Conservation (phyloP, 2,113 vertebrate genomes). For the Talpa occidentalis region DNA sequence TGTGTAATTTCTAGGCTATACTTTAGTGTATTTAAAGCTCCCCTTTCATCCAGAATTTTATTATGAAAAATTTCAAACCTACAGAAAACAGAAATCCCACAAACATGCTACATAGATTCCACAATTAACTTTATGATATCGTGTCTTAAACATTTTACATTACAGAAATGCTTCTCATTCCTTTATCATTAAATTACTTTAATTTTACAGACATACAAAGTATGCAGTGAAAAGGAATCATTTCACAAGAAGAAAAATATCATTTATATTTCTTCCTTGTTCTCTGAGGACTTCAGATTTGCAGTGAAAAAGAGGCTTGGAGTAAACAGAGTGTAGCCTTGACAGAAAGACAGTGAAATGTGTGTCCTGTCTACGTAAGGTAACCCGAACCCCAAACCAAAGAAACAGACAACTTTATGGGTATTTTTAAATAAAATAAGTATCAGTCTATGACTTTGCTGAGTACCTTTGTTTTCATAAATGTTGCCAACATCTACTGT, state of each 20-base stretch:
- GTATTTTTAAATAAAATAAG: background rate
- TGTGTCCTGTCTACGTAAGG: background rate
- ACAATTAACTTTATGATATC: background rate
- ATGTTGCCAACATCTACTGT: background rate
- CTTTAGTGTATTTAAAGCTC: background rate
- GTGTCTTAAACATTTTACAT: background rate
- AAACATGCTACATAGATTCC: background rate
- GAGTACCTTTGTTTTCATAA: background rate
- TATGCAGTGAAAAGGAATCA: background rate
- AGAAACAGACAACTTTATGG: background rate
- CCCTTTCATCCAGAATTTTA: background rate
- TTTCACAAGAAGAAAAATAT: background rate
- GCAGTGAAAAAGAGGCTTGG: background rate
- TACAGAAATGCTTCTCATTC: background rate
- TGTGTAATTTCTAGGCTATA: background rate
- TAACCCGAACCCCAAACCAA: background rate
- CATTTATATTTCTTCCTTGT: background rate
- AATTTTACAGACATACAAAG: background rate
- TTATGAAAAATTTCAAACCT: background rate
- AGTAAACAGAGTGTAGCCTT: background rate
- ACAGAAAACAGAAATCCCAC: background rate
- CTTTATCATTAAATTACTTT: constrained; percentile 8
- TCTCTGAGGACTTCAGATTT: background rate
- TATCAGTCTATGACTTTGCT: background rate
- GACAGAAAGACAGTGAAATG: background rate